Base-by-base conservation (phyloP, 2,888 invertebrate species). In the Eugnorisma glareosa region DNA sequence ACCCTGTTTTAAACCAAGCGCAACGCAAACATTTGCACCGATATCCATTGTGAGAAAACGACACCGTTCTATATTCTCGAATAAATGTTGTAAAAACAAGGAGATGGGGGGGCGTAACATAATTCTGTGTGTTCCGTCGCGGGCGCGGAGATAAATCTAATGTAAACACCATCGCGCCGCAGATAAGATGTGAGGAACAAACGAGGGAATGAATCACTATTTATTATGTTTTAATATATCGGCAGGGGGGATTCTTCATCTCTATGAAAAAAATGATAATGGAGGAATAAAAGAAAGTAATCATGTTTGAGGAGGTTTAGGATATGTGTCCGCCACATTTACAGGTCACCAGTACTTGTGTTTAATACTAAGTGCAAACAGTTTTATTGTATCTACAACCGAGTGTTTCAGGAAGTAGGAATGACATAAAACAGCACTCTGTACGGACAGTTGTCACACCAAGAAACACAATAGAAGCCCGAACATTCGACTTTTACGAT, bases 31-130 rank as follows among this genome's bases (percentile, higher is more conserved):
- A 84, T 84, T 82, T 59, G 37, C 71, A 89, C 81, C 83, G 82
- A 79, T 90, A 91, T 90, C 87, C 88, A 90, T 88, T 88, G 88
- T 82, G 78, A 87, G 86, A 85, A 84, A 89, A 89, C 90, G 90
- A 91, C 91, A 92, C 86, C 87, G 86, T 77, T 88, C 84, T 91
- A 89, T 89, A 90, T 90, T 89, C 89, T 81, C 79, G 89, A 91
- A 91, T 90, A 93, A 93, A 93, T 92, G 91, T 92, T 89, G 91
- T 91, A 92, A 93, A 93, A 93, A 92, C 92, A 91, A 91, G 89
- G 88, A 90, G 89, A 91, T 86, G 89, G 91, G 87, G 91, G 85
- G 88, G 40, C 88, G 91, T 91, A 94, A 93, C 91, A 91, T 92
- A 92, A 94, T 94, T 94, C 93, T 90, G 90, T 86, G 89, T 92